Base-by-base conservation (phyloP, 1,140 invertebrate species). In the Heliothis subflexa region DNA sequence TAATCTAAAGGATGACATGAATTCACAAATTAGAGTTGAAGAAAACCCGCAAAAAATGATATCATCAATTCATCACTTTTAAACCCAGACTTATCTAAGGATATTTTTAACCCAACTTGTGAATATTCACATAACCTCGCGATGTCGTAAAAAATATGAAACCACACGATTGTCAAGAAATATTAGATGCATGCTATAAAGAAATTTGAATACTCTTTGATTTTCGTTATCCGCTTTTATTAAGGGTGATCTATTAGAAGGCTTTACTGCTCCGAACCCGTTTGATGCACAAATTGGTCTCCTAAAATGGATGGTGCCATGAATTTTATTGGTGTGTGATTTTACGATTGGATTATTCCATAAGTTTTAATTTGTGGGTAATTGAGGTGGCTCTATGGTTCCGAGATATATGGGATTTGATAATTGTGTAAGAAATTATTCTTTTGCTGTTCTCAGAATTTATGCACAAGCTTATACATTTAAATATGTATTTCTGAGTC, bases 181-280 rank as follows among this genome's bases (percentile, higher is more conserved):
- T 74, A 79, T 78, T 68, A 16, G 40, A 78, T 75, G 54, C 72
- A 61, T 70, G 83, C 83, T 83, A 86, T 91, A 89, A 88, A 89
- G 77, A 82, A 85, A 86, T 88, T 88, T 85, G 85, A 90, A 93
- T 91, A 86, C 86, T 80, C 81, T 81, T 66, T 81, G 55, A 82
- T 86, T 89, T 91, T 90, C 89, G 82, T 89, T 84, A 78, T 72
- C 76, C 79, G 78, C 75, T 88, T 91, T 92, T 91, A 92, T 92
- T 91, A 92, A 90, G 88, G 86, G 89, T 79, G 88, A 83, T 88
- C 90, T 88, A 91, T 91, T 92, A 92, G 90, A 84, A 84, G 86
- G 82, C 84, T 92, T 92, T 93, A 91, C 91, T 86, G 85, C 85
- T 85, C 61, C 45, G 84, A 88, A 88, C 85, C 85, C 76, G 85